phyloP scores from a whole-genome alignment of 1,140 invertebrate genomes.

The Charaxes varanes region DNA sequence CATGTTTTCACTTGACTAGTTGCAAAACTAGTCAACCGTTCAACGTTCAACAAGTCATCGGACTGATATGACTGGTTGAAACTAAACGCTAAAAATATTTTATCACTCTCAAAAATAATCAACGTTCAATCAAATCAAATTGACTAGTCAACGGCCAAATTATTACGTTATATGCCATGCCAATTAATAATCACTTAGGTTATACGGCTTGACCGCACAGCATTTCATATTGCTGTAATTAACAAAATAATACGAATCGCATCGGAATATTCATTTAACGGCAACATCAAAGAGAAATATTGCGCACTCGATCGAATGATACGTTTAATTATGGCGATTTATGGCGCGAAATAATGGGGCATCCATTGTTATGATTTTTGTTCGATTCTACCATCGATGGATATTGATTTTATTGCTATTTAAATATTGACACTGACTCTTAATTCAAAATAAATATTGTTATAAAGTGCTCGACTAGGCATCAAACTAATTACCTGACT shows the following conservation, averaged over 20 bases:
- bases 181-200: neutral
- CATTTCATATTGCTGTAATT: conserved; percentile 46
- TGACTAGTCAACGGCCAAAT: too few relatives aligned
- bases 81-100: too few relatives aligned
- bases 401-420: too few relatives aligned
- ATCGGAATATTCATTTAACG: conserved; percentile 33
- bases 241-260: conserved; percentile 41
- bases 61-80: too few relatives aligned
- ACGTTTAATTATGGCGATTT: conserved; percentile 42
- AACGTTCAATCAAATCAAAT: too few relatives aligned
- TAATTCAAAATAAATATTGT: too few relatives aligned
- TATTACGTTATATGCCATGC: neutral
- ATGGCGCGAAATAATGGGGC: conserved; percentile 18
- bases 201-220: neutral
- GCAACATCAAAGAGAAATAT: conserved; percentile 50
- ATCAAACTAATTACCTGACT: too few relatives aligned
- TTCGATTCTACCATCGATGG: conserved; percentile 13
- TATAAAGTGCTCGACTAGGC: too few relatives aligned
- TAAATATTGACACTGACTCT: too few relatives aligned
- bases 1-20: too few relatives aligned
- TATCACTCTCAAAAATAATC: neutral
- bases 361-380: conserved; percentile 16
- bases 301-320: conserved; percentile 40
- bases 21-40: too few relatives aligned
- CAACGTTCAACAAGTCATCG: too few relatives aligned